Base-by-base conservation (phyloP, 2,113 vertebrate genomes). In the Cottus gobio region DNA sequence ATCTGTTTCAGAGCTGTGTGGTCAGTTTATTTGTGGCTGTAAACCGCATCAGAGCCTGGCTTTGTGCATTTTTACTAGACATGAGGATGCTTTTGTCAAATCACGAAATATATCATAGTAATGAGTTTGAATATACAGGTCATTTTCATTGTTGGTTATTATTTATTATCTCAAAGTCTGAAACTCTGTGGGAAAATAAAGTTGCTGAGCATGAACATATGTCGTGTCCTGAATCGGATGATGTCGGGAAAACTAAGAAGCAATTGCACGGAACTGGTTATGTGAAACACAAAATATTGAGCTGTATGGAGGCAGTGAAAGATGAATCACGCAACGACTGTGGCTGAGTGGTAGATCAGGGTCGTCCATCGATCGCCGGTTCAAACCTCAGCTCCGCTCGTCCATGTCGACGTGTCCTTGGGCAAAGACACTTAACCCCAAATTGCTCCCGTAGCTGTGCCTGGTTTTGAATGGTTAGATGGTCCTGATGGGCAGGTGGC, bases 221-320 rank as follows among this genome's bases (percentile, higher is more conserved):
- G n/a, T n/a, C n/a, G n/a, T 20, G 15, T 31, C 13, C 34, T 26
- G 42, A 56, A 79, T 85, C 5, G 75, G 62, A 57, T 67, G 70
- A 74, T 66, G 36, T 28, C 75, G 48, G 74, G 58, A 37, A 80
- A 73, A 62, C n/a, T 31, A 6, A 44, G 75, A 58, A n/a, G 46
- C 15, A 52, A 62, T 9, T 30, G 22, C 34, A 57, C 52, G 9
- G 44, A 34, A 44, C 31, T 42, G 22, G 12, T 56, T 44, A 12
- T 69, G 13, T 57, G 36, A 65, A 73, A 57, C n/a, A 22, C 16
- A 9, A 24, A 58, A 31, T 42, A 65, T 26, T 62, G 31, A 46
- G 15, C 56, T 67, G 18, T n/a, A 8, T 10, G 39, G 30, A 79
- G 57, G 22, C 30, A 42, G 44, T 52, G 46, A 48, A 54, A 48